phyloP scores from a whole-genome alignment of 92 coral and sea anemone species.

The Porites cylindrica region DNA sequence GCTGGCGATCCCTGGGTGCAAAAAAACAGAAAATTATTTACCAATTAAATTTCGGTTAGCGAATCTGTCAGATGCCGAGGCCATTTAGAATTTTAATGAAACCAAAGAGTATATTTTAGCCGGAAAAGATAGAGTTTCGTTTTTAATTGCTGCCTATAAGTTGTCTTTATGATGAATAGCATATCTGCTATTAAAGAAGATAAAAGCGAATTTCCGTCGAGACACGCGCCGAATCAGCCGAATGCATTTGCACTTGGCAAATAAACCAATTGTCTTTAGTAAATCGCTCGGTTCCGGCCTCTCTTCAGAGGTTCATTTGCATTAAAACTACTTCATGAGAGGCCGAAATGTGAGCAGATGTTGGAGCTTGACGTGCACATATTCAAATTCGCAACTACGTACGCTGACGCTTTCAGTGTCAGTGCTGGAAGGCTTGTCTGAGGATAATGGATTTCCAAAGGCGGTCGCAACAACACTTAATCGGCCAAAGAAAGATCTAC shows the following conservation, averaged over 20 bases:
- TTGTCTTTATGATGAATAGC: neutral
- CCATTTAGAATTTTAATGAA: neutral
- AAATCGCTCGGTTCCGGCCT: neutral
- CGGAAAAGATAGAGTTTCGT: constrained; percentile 42
- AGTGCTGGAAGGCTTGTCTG: neutral
- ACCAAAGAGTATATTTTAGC: constrained; percentile 1
- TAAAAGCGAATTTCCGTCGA: constrained; percentile 15
- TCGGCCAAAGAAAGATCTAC: neutral
- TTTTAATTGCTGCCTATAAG: constrained; percentile 16
- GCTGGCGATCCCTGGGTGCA: too few species aligned
- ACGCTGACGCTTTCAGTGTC: neutral
- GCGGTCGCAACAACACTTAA: too few species aligned
- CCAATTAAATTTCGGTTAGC: constrained; percentile 3
- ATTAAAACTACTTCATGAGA: constrained; percentile 19
- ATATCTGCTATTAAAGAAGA: neutral
- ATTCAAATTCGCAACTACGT: constrained; percentile 16
- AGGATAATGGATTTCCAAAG: too few species aligned
- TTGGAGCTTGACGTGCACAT: neutral
- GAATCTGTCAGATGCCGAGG: constrained; percentile 18
- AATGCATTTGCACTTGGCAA: constrained; percentile 18
- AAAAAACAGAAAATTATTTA: neutral
- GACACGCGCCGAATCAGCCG: constrained; percentile 41
- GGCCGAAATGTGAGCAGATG: constrained; percentile 35
- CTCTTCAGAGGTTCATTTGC: constrained; percentile 41
- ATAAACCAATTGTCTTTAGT: constrained; percentile 39